These are phyloP conservation scores for Drosophila prostipennis DNA, from an alignment of 2,888 invertebrate genomes.

Conservation along the genomic window DNA sequence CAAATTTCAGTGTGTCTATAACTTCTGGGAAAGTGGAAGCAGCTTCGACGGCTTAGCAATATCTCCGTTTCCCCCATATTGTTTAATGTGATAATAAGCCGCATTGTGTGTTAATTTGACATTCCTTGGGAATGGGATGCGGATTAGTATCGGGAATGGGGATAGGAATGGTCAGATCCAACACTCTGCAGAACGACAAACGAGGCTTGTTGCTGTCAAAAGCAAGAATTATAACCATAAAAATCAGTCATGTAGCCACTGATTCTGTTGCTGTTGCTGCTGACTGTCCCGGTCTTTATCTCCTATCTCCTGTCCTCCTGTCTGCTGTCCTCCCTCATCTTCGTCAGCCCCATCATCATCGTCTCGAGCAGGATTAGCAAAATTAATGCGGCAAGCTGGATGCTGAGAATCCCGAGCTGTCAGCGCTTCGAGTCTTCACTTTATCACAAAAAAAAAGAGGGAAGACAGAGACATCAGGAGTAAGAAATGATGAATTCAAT, in stretches of 20 bases:
- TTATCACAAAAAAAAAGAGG: slow-evolving; percentile 51
- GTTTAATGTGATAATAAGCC: slow-evolving; percentile 77
- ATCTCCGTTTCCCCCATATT: slow-evolving; percentile 46
- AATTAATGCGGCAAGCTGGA: slow-evolving; percentile 67
- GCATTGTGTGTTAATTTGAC: slow-evolving; percentile 77
- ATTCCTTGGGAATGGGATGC: slow-evolving; percentile 63
- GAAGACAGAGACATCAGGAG: too few species aligned
- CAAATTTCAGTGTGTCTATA: slow-evolving; percentile 44
- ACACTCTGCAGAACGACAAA: slow-evolving; percentile 70
- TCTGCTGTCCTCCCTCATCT: slow-evolving; percentile 14
- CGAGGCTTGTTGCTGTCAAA: slow-evolving; percentile 76
- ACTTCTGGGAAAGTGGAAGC: slow-evolving; percentile 62
- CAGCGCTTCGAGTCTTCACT: slow-evolving; percentile 58
- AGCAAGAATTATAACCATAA: slow-evolving; percentile 76
- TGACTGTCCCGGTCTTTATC: slow-evolving; percentile 43
- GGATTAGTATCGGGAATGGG: neutral
- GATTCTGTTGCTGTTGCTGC: slow-evolving; percentile 48
- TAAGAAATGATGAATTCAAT: too few species aligned
- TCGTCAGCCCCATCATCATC: slow-evolving; percentile 45
- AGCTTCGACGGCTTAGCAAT: slow-evolving; percentile 2
- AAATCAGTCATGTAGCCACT: slow-evolving; percentile 73
- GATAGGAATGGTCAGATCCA: slow-evolving; percentile 46
- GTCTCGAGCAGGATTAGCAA: slow-evolving; percentile 66
- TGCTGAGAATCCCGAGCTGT: slow-evolving; percentile 58
- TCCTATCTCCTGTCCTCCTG: slow-evolving; percentile 9